Conservation (phyloP, 2,888 invertebrate species). For the Synergus itoensis region DNA sequence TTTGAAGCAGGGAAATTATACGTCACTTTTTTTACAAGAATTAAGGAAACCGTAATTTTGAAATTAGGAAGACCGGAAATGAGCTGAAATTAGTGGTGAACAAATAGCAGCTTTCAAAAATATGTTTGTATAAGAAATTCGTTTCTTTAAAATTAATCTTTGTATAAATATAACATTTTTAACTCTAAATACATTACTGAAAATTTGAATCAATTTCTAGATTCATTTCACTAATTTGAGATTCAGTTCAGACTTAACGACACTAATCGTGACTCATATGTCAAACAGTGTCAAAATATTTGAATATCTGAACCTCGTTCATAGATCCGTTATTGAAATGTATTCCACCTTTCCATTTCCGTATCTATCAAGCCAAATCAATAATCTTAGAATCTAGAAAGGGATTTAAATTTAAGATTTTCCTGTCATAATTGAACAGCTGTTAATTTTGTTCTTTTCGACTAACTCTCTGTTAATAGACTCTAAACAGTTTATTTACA, state of each 20-base stretch:
- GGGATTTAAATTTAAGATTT: no score
- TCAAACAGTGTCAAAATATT: constrained; percentile 40
- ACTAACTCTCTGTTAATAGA: no score
- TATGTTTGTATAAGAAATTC: not conserved
- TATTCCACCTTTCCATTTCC: not conserved
- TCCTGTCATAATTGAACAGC: no score
- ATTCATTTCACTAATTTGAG: not conserved
- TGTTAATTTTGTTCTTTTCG: no score
- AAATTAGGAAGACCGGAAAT: not conserved
- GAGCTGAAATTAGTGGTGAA: not conserved
- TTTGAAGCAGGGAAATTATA: not conserved
- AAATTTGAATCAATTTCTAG: not conserved
- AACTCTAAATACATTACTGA: not conserved
- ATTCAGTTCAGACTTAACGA: constrained; percentile 2
- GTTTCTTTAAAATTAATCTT: not conserved
- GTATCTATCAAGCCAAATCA: not conserved
- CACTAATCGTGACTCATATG: constrained; percentile 40
- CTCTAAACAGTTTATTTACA: no score
- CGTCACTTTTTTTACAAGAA: not conserved
- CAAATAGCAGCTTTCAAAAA: not conserved
- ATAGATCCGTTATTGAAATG: not conserved
- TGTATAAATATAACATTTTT: not conserved
- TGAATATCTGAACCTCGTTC: constrained; percentile 32
- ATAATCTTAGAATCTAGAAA: not conserved
- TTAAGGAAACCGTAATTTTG: not conserved